Evolutionary conservation across 2,113 vertebrate species (phyloP).

Genomic region (human (Homo sapiens)): DNA sequence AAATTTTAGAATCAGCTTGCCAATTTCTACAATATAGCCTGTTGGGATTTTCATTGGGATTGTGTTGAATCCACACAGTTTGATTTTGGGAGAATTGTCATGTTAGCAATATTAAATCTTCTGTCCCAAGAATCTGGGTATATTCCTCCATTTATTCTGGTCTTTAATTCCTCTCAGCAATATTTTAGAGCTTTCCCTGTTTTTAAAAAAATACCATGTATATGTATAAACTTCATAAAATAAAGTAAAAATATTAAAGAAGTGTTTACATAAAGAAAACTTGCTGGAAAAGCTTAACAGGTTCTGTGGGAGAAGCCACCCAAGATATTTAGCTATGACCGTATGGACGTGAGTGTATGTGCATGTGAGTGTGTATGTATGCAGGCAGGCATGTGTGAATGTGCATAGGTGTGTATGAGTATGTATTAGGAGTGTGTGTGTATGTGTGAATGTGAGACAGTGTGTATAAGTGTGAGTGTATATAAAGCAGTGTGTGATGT

Average conservation of each 20-base stretch:
- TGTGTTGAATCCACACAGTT: background rate
- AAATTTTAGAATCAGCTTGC: background rate
- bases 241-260: background rate
- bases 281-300: background rate
- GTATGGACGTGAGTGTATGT: background rate
- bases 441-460: background rate
- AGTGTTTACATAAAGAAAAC: too few relatives aligned
- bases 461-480: background rate
- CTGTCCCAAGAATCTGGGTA: background rate
- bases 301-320: background rate
- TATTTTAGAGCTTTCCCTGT: background rate
- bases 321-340: background rate
- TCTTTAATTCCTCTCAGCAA: background rate
- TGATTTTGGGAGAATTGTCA: background rate
- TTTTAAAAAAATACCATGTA: background rate
- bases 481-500: background rate
- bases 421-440: background rate
- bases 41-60: background rate
- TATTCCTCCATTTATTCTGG: background rate
- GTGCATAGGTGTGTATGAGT: background rate
- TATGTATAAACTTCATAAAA: background rate
- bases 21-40: background rate
- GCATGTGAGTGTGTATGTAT: background rate
- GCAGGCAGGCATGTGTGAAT: background rate
- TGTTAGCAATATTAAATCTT: background rate